Evolutionary conservation across 2,113 vertebrate species (phyloP), one percentile per base, ranked within the genome.

Genomic region (Etheostoma cragini): DNA sequence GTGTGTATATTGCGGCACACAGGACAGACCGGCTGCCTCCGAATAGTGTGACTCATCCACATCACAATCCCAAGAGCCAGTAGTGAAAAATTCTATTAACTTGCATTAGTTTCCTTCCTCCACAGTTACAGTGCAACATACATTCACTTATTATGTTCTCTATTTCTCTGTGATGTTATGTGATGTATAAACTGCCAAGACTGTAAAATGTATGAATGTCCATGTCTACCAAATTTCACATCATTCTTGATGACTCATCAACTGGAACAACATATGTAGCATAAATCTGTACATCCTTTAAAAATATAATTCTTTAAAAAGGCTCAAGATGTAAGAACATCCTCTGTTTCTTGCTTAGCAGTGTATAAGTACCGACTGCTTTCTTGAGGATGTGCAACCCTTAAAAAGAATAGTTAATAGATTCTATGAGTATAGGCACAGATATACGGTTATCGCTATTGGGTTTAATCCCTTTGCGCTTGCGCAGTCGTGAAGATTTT

Each of bases 1-100:
- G 82, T 87, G 89, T 89, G 84, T 88, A 82, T 78, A 85, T 86
- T 86, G 87, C 83, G 19, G 82, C 87, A 89, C 89, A 87, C 85
- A 91, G 57, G 58, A 85, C 58, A 65, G 69, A 80, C 85, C 72
- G 73, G 79, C 89, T 88, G 88, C 87, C 83, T 92, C 83, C 42
- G 38, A 88, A 80, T 75, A 76, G 81, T 82, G 91, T 94, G 92
- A 94, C 88, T 94, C 93, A 93, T 89, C 88, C 80, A 86, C 80
- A 53, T 65, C 70, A 83, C 83, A 82, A 80, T 88, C 88, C 87
- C 87, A 64, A 72, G 81, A 90, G 83, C 50, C 53, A n/a, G 57
- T 80, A 58, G 88, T 84, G 82, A 89, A 84, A 82, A 73, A 83
- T 76, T 85, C 84, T 87, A 91, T 90, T 89, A 87, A 79, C 79